Evolutionary conservation across 2,797 vertebrate species (phyloP).

Genomic region (Mastacembelus armatus): DNA sequence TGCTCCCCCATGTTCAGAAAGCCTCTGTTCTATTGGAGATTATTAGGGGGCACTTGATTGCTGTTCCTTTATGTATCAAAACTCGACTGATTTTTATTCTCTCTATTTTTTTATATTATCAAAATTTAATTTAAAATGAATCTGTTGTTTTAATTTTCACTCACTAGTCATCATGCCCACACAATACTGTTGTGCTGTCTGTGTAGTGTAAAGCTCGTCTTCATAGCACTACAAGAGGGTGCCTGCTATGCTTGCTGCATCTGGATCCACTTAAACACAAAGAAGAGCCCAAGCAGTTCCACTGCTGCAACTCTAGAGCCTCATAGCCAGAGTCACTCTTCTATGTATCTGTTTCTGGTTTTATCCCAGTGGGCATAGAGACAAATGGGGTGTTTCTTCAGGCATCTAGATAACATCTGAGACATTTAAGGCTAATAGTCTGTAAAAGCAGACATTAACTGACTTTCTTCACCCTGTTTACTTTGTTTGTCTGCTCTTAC

Average conservation of each 20-base stretch:
- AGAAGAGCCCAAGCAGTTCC: conserved; percentile 65
- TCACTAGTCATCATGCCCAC: conserved; percentile 25
- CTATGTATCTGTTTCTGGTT: conserved; percentile 74
- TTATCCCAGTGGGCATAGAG: conserved; percentile 47
- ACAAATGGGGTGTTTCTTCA: conserved; percentile 54
- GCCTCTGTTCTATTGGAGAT: conserved; percentile 16
- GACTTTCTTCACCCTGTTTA: conserved; percentile 15
- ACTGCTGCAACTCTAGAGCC: conserved; percentile 53
- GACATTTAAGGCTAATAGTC: conserved; percentile 37
- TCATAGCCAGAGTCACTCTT: conserved; percentile 49
- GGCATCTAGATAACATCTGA: conserved; percentile 43
- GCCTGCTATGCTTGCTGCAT: conserved; percentile 75
- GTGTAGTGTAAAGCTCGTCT: conserved; percentile 66
- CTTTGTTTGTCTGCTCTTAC: neutral
- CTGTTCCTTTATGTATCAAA: neutral
- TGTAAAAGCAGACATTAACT: conserved; percentile 14
- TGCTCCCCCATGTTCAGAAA: conserved; percentile 26
- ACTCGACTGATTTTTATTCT: neutral
- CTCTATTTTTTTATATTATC: neutral
- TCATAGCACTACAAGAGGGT: conserved; percentile 62
- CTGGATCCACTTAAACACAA: conserved; percentile 82
- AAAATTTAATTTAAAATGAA: too few species aligned
- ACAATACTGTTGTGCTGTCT: conserved; percentile 52
- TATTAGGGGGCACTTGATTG: neutral
- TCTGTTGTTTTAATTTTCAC: neutral